A percentile compares a stretch with the other conserved stretches of the same genome.
Conservation (phyloP, 2,888 invertebrate species). For the Phragmatobia fuliginosa region DNA sequence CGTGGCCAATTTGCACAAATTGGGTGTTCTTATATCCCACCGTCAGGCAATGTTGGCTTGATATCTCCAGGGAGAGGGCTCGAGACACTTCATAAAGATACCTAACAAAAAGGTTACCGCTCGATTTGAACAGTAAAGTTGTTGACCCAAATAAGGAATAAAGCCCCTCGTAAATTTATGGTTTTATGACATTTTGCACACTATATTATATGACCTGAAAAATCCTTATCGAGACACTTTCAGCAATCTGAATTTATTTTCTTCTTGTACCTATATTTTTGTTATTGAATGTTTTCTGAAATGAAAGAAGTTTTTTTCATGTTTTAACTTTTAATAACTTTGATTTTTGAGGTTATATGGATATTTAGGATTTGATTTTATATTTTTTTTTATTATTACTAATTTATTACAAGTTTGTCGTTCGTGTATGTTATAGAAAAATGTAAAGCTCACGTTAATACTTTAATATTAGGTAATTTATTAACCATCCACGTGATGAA, state of each 20-base stretch:
- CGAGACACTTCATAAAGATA: conserved; percentile 22
- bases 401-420: too few species aligned
- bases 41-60: conserved; percentile 12
- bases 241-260: neutral
- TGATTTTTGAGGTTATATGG: too few species aligned
- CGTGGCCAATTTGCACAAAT: conserved; percentile 18
- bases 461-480: too few species aligned
- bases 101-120: conserved; percentile 15
- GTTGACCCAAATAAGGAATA: conserved; percentile 19
- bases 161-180: conserved; percentile 13
- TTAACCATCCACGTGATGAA: too few species aligned
- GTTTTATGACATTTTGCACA: conserved; percentile 5
- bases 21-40: conserved; percentile 13
- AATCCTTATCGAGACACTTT: neutral
- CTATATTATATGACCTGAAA: neutral
- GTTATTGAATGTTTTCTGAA: neutral
- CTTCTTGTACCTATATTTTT: neutral
- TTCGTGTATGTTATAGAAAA: too few species aligned
- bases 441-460: too few species aligned
- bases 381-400: too few species aligned
- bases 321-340: too few species aligned
- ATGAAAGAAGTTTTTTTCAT: too few species aligned
- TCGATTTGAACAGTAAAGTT: conserved; percentile 15
- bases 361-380: too few species aligned
- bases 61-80: conserved; percentile 12